phyloP scores from a whole-genome alignment of 2,888 invertebrate genomes.

The Drosophila austrosaltans region DNA sequence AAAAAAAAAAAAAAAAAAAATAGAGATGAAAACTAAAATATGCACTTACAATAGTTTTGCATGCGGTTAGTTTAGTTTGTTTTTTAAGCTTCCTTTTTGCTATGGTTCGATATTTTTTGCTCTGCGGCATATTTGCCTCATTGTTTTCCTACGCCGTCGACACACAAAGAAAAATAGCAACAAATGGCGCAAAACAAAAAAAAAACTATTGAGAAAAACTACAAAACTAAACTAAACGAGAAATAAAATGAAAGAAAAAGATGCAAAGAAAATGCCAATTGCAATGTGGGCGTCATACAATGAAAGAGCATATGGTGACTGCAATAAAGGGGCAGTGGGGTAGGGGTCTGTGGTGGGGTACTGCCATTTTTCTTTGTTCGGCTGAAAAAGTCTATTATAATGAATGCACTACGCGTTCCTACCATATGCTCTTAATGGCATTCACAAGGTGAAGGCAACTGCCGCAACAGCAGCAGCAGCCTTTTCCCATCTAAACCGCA shows the following conservation, averaged over 20 bases:
- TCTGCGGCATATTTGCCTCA: slow-evolving; percentile 39
- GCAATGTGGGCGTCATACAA: slow-evolving; percentile 37
- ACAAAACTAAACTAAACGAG: slow-evolving; percentile 15
- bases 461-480: background rate
- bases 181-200: slow-evolving; percentile 50
- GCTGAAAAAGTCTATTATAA: background rate
- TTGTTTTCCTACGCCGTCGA: slow-evolving; percentile 57
- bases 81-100: slow-evolving; percentile 14
- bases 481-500: background rate
- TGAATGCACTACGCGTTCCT: no score
- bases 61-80: slow-evolving; percentile 52
- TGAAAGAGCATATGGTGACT: slow-evolving; percentile 10
- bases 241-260: slow-evolving; percentile 38
- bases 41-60: slow-evolving; percentile 68
- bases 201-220: slow-evolving; percentile 14
- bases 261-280: slow-evolving; percentile 15
- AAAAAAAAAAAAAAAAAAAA: slow-evolving; percentile 34
- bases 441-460: background rate
- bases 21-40: slow-evolving; percentile 43
- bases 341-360: background rate
- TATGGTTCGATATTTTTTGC: slow-evolving; percentile 10
- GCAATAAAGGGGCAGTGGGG: background rate
- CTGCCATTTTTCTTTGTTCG: slow-evolving; percentile 11
- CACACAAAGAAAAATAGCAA: slow-evolving; percentile 74
- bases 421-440: slow-evolving; percentile 1